Conservation (phyloP, 2,888 invertebrate genomes). For the Epinotia nisella region DNA sequence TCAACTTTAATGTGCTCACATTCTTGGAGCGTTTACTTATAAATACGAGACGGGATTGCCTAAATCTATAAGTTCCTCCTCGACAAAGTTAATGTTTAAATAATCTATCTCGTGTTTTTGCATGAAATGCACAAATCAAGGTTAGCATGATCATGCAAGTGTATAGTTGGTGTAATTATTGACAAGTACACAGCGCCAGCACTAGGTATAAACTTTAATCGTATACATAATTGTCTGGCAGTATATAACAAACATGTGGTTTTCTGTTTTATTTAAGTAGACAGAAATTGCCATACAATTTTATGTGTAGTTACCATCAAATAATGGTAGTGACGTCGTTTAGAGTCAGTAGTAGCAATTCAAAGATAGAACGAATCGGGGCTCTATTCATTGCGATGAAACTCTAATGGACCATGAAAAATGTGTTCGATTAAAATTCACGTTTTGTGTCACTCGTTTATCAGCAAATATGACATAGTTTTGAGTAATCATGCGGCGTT, state of each 20-base stretch:
- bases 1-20: no score
- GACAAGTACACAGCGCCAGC: constrained; percentile 22
- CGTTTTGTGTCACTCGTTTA: constrained; percentile 14
- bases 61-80: not conserved
- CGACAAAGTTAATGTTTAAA: not conserved
- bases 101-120: constrained; percentile 11
- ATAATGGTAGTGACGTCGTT: constrained; percentile 5
- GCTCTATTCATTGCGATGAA: constrained; percentile 25
- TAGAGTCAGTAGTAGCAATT: constrained; percentile 6
- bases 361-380: constrained; percentile 25
- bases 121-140: constrained; percentile 35
- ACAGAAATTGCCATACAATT: constrained; percentile 25
- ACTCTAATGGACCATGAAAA: constrained; percentile 34
- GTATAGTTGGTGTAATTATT: constrained; percentile 36
- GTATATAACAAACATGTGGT: constrained; percentile 18
- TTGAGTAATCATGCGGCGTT: constrained; percentile 21
- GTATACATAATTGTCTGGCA: constrained; percentile 18
- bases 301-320: constrained; percentile 3
- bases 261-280: constrained; percentile 8
- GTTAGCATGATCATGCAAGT: constrained; percentile 31
- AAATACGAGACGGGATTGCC: not conserved
- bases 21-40: not conserved
- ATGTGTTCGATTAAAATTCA: constrained; percentile 31
- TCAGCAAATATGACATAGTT: constrained; percentile 17
- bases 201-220: constrained; percentile 7